Conservation (phyloP, 2,888 invertebrate species). For the Subacronicta megacephala region DNA sequence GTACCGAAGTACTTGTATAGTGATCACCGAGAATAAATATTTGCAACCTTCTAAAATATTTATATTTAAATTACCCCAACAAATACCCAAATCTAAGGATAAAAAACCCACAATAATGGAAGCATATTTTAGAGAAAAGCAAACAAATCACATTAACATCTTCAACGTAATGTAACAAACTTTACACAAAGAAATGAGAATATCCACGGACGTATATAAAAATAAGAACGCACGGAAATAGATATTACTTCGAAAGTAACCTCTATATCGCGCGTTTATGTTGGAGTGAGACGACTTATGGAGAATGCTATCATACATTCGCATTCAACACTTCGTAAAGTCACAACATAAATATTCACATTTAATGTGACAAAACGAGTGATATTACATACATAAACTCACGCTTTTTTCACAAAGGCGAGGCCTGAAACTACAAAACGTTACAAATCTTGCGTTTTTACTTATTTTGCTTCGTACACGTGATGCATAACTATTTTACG, state of each 20-base stretch:
- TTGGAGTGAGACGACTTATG: constrained; percentile 54
- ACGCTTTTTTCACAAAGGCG: too few species aligned
- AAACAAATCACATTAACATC: constrained; percentile 55
- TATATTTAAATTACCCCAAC: constrained; percentile 23
- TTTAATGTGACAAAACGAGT: constrained; percentile 45
- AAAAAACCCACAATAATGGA: constrained; percentile 32
- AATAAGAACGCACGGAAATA: constrained; percentile 61
- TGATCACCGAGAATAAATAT: neutral
- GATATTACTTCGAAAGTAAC: constrained; percentile 61
- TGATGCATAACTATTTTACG: too few species aligned
- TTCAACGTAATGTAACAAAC: constrained; percentile 52
- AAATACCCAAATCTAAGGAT: constrained; percentile 19
- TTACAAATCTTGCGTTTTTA: too few species aligned
- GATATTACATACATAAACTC: constrained; percentile 13
- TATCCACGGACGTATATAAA: constrained; percentile 57
- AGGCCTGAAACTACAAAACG: too few species aligned
- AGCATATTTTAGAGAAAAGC: constrained; percentile 36
- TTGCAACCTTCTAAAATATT: constrained; percentile 9
- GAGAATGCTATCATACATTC: constrained; percentile 54
- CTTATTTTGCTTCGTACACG: too few species aligned
- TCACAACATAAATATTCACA: constrained; percentile 23
- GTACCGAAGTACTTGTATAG: too few species aligned
- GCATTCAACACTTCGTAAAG: constrained; percentile 48
- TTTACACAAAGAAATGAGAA: constrained; percentile 63
- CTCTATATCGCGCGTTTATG: constrained; percentile 46